Conservation (phyloP, 2,888 invertebrate species). For the Philonicus albiceps region DNA sequence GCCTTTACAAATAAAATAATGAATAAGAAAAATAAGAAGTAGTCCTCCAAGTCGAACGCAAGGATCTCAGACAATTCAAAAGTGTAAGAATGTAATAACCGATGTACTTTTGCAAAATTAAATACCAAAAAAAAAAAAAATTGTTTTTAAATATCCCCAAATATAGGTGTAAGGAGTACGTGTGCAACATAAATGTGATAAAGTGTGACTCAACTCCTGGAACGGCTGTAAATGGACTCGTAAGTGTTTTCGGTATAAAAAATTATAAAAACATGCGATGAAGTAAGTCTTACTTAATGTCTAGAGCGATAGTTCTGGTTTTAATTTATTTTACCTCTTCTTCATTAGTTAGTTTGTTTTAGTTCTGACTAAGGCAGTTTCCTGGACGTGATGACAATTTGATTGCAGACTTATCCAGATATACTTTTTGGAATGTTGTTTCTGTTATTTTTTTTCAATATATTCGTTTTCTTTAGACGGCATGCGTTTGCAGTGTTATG, state of each 20-base stretch:
- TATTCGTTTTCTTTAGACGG: slow-evolving; percentile 24
- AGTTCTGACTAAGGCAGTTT: slow-evolving; percentile 13
- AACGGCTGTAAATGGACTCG: not conserved
- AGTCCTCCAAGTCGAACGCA: not conserved
- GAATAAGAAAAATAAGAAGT: not conserved
- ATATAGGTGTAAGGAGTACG: not conserved
- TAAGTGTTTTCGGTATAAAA: not conserved
- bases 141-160: not conserved
- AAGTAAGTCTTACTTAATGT: slow-evolving; percentile 31
- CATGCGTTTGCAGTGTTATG: slow-evolving; percentile 41
- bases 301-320: slow-evolving; percentile 21
- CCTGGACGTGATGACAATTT: slow-evolving; percentile 11
- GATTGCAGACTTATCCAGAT: slow-evolving; percentile 21
- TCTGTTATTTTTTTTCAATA: not conserved
- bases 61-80: slow-evolving; percentile 2
- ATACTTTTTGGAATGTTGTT: slow-evolving; percentile 22
- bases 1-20: too few species aligned
- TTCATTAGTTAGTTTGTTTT: slow-evolving; percentile 20
- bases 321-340: slow-evolving; percentile 11
- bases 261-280: not conserved
- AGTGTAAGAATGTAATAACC: not conserved
- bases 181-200: slow-evolving; percentile 7
- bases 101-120: not conserved
- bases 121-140: not conserved
- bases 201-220: not conserved